phyloP scores from a whole-genome alignment of 2,888 invertebrate genomes.

The Gari tellinella region DNA sequence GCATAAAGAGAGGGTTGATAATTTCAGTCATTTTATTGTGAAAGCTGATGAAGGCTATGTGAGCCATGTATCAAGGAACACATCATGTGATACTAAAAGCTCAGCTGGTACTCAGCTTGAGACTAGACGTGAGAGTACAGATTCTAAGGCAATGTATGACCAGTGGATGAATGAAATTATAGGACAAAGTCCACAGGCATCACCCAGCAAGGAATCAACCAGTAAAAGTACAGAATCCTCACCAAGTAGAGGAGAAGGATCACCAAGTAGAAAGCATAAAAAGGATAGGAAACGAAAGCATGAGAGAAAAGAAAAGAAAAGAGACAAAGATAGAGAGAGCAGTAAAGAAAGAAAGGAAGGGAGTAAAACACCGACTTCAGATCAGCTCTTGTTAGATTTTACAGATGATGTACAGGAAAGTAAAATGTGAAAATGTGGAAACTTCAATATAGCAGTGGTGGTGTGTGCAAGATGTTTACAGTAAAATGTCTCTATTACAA shows the following conservation, averaged over 20 bases:
- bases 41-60: constrained; percentile 48
- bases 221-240: constrained; percentile 33
- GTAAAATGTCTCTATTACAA: no score
- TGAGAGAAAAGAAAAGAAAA: constrained; percentile 42
- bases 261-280: constrained; percentile 29
- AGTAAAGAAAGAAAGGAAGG: constrained; percentile 28
- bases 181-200: constrained; percentile 32
- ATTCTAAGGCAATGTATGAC: constrained; percentile 54
- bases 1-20: constrained; percentile 1
- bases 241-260: constrained; percentile 10
- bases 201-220: constrained; percentile 18
- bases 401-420: no score
- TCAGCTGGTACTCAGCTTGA: constrained; percentile 5
- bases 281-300: constrained; percentile 46
- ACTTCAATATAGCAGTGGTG: no score
- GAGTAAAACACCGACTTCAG: constrained; percentile 48
- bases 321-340: constrained; percentile 28
- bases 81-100: constrained; percentile 8
- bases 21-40: constrained; percentile 25
- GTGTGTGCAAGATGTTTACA: no score
- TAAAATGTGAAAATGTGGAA: no score
- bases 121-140: constrained; percentile 41
- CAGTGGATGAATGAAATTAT: constrained; percentile 61
- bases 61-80: constrained; percentile 39
- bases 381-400: constrained; percentile 33